Conservation (phyloP, 2,888 invertebrate genomes). For the Oxyteleia sp. region DNA sequence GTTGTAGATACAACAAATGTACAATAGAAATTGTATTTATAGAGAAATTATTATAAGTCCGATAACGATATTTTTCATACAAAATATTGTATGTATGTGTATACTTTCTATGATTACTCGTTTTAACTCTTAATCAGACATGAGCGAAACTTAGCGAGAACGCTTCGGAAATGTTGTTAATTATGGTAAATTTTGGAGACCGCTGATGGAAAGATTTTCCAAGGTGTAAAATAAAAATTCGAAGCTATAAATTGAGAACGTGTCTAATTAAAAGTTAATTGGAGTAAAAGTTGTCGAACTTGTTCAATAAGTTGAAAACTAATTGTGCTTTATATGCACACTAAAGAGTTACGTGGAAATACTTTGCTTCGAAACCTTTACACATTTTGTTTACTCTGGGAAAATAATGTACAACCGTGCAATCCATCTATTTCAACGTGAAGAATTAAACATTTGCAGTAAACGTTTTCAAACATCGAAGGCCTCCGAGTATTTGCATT, state of each 20-base stretch:
- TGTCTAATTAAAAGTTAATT: slow-evolving; percentile 31
- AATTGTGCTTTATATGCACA: slow-evolving; percentile 36
- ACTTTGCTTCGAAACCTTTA: slow-evolving; percentile 20
- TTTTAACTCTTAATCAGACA: slow-evolving; percentile 24
- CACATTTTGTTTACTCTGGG: too few relatives aligned
- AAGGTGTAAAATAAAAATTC: too few relatives aligned
- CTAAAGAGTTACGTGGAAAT: slow-evolving; percentile 26
- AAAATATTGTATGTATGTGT: slow-evolving; percentile 51
- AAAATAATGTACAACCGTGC: too few relatives aligned
- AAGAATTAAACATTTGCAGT: too few relatives aligned
- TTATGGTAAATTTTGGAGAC: too few relatives aligned
- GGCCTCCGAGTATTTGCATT: too few relatives aligned
- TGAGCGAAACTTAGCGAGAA: background rate
- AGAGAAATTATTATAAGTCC: slow-evolving; percentile 43
- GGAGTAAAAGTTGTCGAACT: slow-evolving; percentile 13
- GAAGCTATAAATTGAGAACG: too few relatives aligned
- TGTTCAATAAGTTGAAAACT: slow-evolving; percentile 20
- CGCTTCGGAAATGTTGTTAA: too few relatives aligned
- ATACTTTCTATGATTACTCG: slow-evolving; percentile 28
- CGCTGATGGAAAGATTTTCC: too few relatives aligned
- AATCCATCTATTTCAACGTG: too few relatives aligned
- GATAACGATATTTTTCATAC: slow-evolving; percentile 61
- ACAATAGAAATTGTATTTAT: slow-evolving; percentile 44
- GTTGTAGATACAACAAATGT: slow-evolving; percentile 30
- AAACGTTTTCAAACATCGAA: too few relatives aligned